phyloP scores from a whole-genome alignment of 2,888 invertebrate genomes.

The Colletes collaris region DNA sequence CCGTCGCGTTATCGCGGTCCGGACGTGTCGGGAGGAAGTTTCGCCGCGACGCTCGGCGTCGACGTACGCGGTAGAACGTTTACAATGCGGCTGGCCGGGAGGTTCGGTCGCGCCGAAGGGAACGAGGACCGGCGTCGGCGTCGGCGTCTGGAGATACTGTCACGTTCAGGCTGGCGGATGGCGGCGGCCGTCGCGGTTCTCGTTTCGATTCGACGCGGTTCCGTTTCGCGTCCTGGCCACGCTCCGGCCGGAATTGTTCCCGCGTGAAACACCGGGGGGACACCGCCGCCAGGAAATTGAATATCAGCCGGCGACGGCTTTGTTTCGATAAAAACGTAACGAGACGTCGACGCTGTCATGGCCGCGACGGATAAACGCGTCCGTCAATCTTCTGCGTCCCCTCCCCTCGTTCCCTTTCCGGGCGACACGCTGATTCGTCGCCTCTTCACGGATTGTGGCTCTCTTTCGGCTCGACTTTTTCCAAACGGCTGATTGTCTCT shows the following conservation, averaged over 20 bases:
- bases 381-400: constrained; percentile 31
- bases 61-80: no score
- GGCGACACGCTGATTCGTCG: no score
- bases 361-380: constrained; percentile 42
- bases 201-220: constrained; percentile 31
- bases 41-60: background rate
- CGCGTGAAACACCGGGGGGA: constrained; percentile 8
- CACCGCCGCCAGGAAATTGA: constrained; percentile 69
- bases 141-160: constrained; percentile 78
- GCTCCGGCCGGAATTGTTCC: constrained; percentile 28
- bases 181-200: constrained; percentile 5
- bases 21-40: constrained; percentile 2
- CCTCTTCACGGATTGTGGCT: no score
- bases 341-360: constrained; percentile 33
- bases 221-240: constrained; percentile 18
- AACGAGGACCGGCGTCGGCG: constrained; percentile 71
- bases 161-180: constrained; percentile 76
- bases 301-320: constrained; percentile 65
- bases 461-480: no score
- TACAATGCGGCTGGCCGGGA: no score
- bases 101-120: constrained; percentile 24
- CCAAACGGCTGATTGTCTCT: background rate
- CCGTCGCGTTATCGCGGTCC: background rate
- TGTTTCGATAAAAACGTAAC: constrained; percentile 59
- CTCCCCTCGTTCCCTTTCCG: background rate